Base-by-base conservation (phyloP, 2,888 invertebrate species). In the Tetragonisca angustula region DNA sequence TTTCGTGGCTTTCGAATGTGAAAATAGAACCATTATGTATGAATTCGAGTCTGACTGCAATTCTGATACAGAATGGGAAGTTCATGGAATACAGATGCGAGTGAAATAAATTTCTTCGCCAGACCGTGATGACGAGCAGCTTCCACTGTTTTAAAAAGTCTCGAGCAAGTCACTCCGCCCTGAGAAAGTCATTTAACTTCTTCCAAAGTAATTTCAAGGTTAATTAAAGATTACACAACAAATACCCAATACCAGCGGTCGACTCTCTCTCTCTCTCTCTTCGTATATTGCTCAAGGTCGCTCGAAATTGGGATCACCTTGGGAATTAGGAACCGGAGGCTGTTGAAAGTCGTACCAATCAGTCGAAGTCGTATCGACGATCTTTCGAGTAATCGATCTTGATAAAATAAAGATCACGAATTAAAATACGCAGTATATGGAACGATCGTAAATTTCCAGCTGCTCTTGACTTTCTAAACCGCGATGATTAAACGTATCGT, bases 401-500 rank as follows among this genome's bases (percentile, higher is more conserved):
- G 5, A 56, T 2, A 2, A n/a, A n/a, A n/a, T 36, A 4, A 36
- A n/a, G n/a, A n/a, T n/a, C n/a, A n/a, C 56, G 36, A 43, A 2
- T n/a, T 56, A 13, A 56, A n/a, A n/a, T n/a, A 5, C 56, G n/a
- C n/a, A n/a, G 21, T 56, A n/a, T n/a, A 5, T n/a, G 13, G n/a
- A 56, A 50, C 15, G 56, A 15, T 9, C 17, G 24, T 61, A 61
- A 61, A 27, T 61, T 27, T 61, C 17, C 3, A 9, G 9, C 61
- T 61, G 19, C 17, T 19, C 6, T 27, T 11, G 32, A 56, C 19
- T 24, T 24, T 59, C 17, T 19, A 59, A 59, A 17, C 9, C n/a
- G 43, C 11, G 36, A 59, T 56, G 19, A 71, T 43, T 71, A 71
- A 71, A 71, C 24, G 36, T 71, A 43, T 11, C n/a, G 24, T 36